Conservation (phyloP, 2,888 invertebrate genomes). For the Pyrochroa serraticornis region DNA sequence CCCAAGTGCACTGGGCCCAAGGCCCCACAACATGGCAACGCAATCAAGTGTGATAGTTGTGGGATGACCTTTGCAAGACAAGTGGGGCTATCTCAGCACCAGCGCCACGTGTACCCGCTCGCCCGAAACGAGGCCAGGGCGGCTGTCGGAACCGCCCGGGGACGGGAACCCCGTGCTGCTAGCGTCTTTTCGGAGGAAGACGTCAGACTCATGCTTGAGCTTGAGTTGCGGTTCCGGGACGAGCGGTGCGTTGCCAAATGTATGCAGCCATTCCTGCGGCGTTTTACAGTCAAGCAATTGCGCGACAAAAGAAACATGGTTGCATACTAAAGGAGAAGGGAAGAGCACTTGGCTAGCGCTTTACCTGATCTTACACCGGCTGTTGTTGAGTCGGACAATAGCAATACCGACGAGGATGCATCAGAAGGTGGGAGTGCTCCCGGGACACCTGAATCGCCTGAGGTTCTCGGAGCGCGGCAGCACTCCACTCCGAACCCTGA, state of each 20-base stretch:
- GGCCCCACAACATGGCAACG: not conserved
- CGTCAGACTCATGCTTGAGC: slow-evolving; percentile 1
- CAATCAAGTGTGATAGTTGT: slow-evolving; percentile 2
- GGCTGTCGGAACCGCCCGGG: slow-evolving; percentile 1
- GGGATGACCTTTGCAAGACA: not conserved
- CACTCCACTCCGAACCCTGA: not conserved
- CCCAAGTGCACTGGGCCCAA: slow-evolving; percentile 18
- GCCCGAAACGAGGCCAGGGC: slow-evolving; percentile 15
- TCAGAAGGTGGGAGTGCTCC: not conserved
- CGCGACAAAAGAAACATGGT: slow-evolving; percentile 15
- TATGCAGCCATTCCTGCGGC: slow-evolving; percentile 3
- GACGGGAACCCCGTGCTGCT: not conserved
- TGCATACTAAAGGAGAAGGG: slow-evolving; percentile 12
- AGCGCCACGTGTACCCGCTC: slow-evolving; percentile 9
- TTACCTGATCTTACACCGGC: not conserved
- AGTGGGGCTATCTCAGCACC: slow-evolving; percentile 13
- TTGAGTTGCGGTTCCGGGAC: slow-evolving; percentile 5
- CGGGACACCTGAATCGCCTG: slow-evolving; percentile 1
- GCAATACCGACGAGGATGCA: not conserved
- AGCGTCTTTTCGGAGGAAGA: slow-evolving; percentile 3
- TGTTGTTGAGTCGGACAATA: not conserved
- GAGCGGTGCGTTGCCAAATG: slow-evolving; percentile 7
- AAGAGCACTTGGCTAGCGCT: slow-evolving; percentile 3
- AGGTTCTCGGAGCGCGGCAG: not conserved
- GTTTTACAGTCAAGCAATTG: slow-evolving; percentile 22